Evolutionary conservation across 2,888 invertebrate genomes (phyloP).

Genomic region (Pheosia tremula): DNA sequence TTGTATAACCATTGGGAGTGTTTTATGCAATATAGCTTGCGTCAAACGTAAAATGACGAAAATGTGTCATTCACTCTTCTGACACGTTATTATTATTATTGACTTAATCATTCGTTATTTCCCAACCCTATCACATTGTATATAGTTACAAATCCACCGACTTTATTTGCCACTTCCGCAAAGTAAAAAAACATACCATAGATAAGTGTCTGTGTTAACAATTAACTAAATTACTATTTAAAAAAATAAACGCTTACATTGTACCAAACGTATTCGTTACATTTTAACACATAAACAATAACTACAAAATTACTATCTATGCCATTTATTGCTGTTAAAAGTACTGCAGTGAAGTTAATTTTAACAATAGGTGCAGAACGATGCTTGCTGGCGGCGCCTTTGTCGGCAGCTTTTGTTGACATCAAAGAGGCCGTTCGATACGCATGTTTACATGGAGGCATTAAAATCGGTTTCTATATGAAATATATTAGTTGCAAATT

Average conservation of each 20-base stretch:
- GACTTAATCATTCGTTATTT: too few relatives aligned
- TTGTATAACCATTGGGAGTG: too few relatives aligned
- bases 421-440: conserved; percentile 71
- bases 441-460: conserved; percentile 59
- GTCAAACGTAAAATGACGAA: too few relatives aligned
- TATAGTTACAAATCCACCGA: too few relatives aligned
- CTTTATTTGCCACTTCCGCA: too few relatives aligned
- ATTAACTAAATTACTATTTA: too few relatives aligned
- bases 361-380: conserved; percentile 51
- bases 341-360: conserved; percentile 43
- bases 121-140: too few relatives aligned
- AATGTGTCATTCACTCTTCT: too few relatives aligned
- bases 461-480: conserved; percentile 63
- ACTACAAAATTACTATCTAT: background rate
- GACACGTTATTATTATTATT: too few relatives aligned
- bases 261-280: background rate
- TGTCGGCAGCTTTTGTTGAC: conserved; percentile 71
- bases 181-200: too few relatives aligned
- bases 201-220: too few relatives aligned
- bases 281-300: background rate
- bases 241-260: background rate
- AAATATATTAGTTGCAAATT: conserved; percentile 62
- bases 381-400: conserved; percentile 57
- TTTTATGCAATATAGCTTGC: too few relatives aligned
- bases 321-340: conserved; percentile 11